phyloP scores from a whole-genome alignment of 92 coral and sea anemone species.

The Plumapathes pennacea region DNA sequence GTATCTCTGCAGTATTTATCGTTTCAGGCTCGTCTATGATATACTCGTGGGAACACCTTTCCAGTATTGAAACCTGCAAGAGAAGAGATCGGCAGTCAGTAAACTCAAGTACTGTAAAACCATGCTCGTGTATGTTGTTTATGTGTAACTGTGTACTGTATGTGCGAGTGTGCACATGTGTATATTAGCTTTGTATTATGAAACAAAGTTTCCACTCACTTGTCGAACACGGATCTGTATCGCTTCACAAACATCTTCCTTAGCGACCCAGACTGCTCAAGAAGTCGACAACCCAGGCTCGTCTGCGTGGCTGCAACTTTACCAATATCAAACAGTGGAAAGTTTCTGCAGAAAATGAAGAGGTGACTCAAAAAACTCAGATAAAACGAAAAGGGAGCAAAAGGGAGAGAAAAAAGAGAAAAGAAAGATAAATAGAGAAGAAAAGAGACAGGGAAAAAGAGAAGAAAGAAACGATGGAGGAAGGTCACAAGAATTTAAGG shows the following conservation, averaged over 20 bases:
- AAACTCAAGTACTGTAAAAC: background rate
- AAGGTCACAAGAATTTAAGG: no score
- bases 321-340: slow-evolving; percentile 71
- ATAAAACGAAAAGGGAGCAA: no score
- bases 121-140: no score
- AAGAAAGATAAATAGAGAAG: no score
- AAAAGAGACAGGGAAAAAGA: no score
- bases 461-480: no score
- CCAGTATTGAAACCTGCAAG: slow-evolving; percentile 83
- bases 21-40: no score
- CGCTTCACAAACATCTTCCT: slow-evolving; percentile 75
- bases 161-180: background rate
- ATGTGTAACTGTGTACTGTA: background rate
- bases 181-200: background rate
- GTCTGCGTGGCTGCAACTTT: slow-evolving; percentile 35
- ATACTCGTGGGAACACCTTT: slow-evolving; percentile 73
- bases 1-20: no score
- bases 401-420: no score
- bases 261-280: slow-evolving; percentile 41
- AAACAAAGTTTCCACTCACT: slow-evolving; percentile 37
- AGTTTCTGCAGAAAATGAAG: slow-evolving; percentile 22
- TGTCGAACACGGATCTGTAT: slow-evolving; percentile 87
- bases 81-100: background rate
- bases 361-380: no score
- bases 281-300: slow-evolving; percentile 45